Percentiles rank a stretch among this genome's conserved stretches.
Conservation (phyloP, 2,888 invertebrate genomes). For the Apodemia mormo region DNA sequence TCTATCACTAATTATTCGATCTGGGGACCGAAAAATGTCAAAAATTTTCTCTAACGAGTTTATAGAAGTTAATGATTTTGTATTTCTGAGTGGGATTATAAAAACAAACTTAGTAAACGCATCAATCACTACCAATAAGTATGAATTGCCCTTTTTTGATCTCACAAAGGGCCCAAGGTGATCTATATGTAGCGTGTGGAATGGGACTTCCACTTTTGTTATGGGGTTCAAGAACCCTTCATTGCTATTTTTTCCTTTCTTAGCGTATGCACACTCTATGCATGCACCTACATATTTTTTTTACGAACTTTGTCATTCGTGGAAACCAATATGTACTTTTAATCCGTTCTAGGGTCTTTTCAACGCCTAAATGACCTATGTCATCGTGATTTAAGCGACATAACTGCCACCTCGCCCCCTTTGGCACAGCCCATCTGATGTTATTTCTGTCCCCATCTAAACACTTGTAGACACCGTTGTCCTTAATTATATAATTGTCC, state of each 20-base stretch:
- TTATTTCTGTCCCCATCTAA: slow-evolving; percentile 21
- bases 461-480: slow-evolving; percentile 27
- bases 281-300: slow-evolving; percentile 34
- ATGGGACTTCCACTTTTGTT: slow-evolving; percentile 32
- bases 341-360: slow-evolving; percentile 31
- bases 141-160: slow-evolving; percentile 39
- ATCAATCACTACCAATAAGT: slow-evolving; percentile 30
- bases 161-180: slow-evolving; percentile 51
- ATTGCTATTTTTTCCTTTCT: slow-evolving; percentile 27
- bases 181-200: slow-evolving; percentile 35
- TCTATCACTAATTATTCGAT: slow-evolving; percentile 31
- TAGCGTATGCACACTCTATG: slow-evolving; percentile 32
- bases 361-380: slow-evolving; percentile 23
- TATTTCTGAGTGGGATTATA: slow-evolving; percentile 29
- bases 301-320: slow-evolving; percentile 29
- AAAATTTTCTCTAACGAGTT: slow-evolving; percentile 26
- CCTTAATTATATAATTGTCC: slow-evolving; percentile 37
- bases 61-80: slow-evolving; percentile 26
- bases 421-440: slow-evolving; percentile 40
- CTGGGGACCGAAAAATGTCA: slow-evolving; percentile 27
- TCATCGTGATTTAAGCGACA: slow-evolving; percentile 2
- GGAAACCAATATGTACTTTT: slow-evolving; percentile 34
- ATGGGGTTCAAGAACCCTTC: slow-evolving; percentile 37
- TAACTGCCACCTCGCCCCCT: neutral
- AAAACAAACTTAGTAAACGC: slow-evolving; percentile 29